A percentile compares a stretch with the other conserved stretches of the same genome.
Evolutionary conservation across 2,888 invertebrate genomes (phyloP).

Genomic region (Ischnus inquisitorius): DNA sequence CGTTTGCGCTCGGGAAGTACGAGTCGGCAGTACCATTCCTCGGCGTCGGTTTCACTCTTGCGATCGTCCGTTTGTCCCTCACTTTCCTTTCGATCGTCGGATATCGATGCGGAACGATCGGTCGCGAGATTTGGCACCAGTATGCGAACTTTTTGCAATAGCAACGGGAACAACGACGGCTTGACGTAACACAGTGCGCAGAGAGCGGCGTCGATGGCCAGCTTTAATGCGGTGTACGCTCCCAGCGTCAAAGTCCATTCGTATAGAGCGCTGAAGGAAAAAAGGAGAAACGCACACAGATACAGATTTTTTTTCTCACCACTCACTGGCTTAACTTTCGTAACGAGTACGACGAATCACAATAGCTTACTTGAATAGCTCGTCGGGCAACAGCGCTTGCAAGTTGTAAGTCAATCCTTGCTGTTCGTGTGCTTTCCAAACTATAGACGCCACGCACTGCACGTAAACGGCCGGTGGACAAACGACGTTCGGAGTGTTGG

Average conservation of each 20-base stretch:
- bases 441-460: slow-evolving; percentile 93
- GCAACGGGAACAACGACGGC: slow-evolving; percentile 91
- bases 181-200: slow-evolving; percentile 95
- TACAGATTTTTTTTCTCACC: neutral
- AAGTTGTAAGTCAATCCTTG: slow-evolving; percentile 88
- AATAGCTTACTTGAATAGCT: slow-evolving; percentile 89
- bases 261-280: slow-evolving; percentile 88
- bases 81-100: slow-evolving; percentile 87
- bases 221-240: slow-evolving; percentile 91
- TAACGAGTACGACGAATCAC: neutral
- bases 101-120: slow-evolving; percentile 87
- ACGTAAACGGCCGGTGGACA: slow-evolving; percentile 87
- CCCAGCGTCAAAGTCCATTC: slow-evolving; percentile 92
- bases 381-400: slow-evolving; percentile 89
- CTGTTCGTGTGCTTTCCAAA: slow-evolving; percentile 91
- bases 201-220: slow-evolving; percentile 93
- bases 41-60: slow-evolving; percentile 87
- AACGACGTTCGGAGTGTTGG: slow-evolving; percentile 73
- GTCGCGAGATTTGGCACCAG: slow-evolving; percentile 86
- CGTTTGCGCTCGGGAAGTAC: slow-evolving; percentile 87
- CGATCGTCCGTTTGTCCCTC: slow-evolving; percentile 91
- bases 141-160: slow-evolving; percentile 91
- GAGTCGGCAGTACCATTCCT: slow-evolving; percentile 87
- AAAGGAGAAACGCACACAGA: slow-evolving; percentile 9
- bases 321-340: neutral